A percentile compares a stretch with the other conserved stretches of the same genome.
Conservation (phyloP, 92 coral and sea anemone species). For the Siderastrea siderea region DNA sequence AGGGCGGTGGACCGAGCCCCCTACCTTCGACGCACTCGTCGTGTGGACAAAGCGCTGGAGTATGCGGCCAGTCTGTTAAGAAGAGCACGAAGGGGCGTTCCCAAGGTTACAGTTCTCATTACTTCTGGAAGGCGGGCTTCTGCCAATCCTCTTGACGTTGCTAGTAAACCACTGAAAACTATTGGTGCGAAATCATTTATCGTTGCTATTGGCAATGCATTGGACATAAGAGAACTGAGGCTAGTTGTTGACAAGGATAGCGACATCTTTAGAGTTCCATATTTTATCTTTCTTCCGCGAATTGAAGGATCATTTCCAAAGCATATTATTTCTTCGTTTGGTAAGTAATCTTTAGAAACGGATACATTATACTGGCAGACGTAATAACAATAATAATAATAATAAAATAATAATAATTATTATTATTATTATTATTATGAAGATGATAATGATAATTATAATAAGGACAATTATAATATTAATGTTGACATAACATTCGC, state of each 20-base stretch:
- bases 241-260: conserved; percentile 51
- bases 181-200: conserved; percentile 77
- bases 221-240: conserved; percentile 58
- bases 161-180: conserved; percentile 71
- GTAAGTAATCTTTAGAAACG: background rate
- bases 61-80: conserved; percentile 59
- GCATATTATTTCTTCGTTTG: conserved; percentile 35
- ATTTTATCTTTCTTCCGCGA: conserved; percentile 32
- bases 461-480: no score
- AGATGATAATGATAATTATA: no score
- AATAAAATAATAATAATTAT: no score
- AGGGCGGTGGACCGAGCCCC: conserved; percentile 66
- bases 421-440: background rate
- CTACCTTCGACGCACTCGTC: conserved; percentile 67
- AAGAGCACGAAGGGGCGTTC: conserved; percentile 70
- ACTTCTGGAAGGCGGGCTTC: conserved; percentile 77
- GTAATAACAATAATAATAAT: no score
- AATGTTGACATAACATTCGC: no score
- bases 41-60: conserved; percentile 80
- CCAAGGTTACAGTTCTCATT: conserved; percentile 76
- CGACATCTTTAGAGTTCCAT: conserved; percentile 50
- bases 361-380: background rate
- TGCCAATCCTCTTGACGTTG: conserved; percentile 68
- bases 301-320: conserved; percentile 51
- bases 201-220: conserved; percentile 77